phyloP scores from a whole-genome alignment of 2,113 vertebrate species.

The Grammomys surdaster region DNA sequence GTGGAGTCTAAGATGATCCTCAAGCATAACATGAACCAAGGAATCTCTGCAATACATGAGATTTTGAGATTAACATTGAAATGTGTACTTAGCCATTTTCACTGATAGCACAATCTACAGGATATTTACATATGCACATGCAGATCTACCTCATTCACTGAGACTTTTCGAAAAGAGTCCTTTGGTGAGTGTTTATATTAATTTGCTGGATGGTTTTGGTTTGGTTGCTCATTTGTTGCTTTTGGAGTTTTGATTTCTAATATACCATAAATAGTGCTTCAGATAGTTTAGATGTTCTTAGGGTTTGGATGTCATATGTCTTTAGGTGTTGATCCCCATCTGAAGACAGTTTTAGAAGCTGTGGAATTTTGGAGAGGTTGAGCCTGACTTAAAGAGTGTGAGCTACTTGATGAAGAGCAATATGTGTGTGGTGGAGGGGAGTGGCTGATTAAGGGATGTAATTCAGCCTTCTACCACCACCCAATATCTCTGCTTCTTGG shows the following conservation, averaged over 20 bases:
- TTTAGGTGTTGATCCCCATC: background rate
- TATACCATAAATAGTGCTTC: background rate
- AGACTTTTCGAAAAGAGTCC: background rate
- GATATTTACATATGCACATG: background rate
- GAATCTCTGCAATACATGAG: background rate
- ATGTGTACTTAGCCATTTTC: background rate
- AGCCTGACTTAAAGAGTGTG: background rate
- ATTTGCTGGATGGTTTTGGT: background rate
- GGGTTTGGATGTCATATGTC: background rate
- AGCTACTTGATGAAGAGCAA: background rate
- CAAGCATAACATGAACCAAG: background rate
- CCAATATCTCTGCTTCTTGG: background rate
- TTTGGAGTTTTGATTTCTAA: background rate
- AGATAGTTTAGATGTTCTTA: background rate
- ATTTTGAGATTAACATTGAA: background rate
- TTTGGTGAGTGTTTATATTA: background rate
- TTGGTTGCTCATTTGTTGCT: background rate
- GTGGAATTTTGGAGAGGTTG: background rate
- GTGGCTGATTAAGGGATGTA: background rate
- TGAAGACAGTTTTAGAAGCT: background rate
- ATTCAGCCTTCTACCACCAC: background rate
- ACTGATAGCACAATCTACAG: background rate
- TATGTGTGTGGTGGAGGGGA: background rate
- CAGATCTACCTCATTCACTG: slow-evolving; percentile 23
- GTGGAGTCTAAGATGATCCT: background rate